Percentiles rank a stretch among this genome's conserved stretches.
These are phyloP conservation scores for Ips nitidus DNA, from an alignment of 1,140 invertebrate genomes.

Conservation along the genomic window DNA sequence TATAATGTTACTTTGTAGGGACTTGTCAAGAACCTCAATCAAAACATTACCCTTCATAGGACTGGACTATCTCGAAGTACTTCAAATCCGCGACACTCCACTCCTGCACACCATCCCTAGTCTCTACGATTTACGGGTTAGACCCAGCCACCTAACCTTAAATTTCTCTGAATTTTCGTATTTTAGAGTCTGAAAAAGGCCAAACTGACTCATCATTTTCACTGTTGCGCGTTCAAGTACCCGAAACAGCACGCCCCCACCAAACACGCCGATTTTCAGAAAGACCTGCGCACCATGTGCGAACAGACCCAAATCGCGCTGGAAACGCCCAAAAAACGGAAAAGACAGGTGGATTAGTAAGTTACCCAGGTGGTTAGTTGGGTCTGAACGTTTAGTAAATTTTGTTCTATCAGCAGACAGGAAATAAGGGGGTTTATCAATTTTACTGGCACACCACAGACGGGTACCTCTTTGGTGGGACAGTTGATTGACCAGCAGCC, in stretches of 20 bases:
- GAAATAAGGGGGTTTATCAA: no score
- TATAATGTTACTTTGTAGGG: constrained; percentile 54
- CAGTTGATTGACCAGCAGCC: constrained; percentile 37
- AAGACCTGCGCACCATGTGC: constrained; percentile 37
- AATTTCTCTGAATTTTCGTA: not conserved
- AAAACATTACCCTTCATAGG: constrained; percentile 71
- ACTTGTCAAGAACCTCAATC: constrained; percentile 75
- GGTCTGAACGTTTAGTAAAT: not conserved
- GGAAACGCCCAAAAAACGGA: constrained; percentile 25
- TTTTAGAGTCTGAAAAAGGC: constrained; percentile 54
- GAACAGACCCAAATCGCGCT: constrained; percentile 16
- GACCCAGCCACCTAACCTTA: not conserved
- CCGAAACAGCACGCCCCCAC: constrained; percentile 75
- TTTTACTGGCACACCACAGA: not conserved
- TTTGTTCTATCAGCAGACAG: not conserved
- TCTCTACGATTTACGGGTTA: constrained; percentile 75
- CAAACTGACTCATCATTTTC: constrained; percentile 80
- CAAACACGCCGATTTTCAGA: constrained; percentile 60
- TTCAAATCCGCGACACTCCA: constrained; percentile 71
- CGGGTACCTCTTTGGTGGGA: constrained; percentile 7
- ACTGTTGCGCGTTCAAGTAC: constrained; percentile 86
- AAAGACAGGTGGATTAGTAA: constrained; percentile 20
- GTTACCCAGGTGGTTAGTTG: not conserved
- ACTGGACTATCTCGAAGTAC: constrained; percentile 67
- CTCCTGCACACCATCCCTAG: constrained; percentile 79